Conservation (phyloP, 2,888 invertebrate genomes). For the Lasioglossum villosulum region DNA sequence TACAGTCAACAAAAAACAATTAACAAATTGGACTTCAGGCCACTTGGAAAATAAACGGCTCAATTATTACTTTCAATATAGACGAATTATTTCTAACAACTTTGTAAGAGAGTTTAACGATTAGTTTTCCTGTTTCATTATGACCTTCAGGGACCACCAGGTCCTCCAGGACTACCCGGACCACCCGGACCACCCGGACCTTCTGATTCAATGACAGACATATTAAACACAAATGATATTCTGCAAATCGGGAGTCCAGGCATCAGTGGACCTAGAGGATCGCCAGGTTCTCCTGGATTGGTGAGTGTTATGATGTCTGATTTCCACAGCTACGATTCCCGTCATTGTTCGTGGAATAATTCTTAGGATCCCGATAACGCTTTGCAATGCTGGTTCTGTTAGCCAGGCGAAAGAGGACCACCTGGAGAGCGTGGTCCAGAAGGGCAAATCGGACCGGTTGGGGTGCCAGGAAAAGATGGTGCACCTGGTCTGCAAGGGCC, state of each 20-base stretch:
- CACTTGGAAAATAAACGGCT: too few relatives aligned
- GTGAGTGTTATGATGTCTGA: conserved; percentile 79
- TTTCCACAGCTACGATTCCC: background rate
- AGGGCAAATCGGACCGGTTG: conserved; percentile 87
- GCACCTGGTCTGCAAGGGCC: conserved; percentile 87
- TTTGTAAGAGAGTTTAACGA: background rate
- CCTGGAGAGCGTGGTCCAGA: conserved; percentile 86
- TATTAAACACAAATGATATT: conserved; percentile 71
- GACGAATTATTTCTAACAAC: background rate
- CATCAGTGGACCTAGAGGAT: conserved; percentile 85
- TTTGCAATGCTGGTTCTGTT: background rate
- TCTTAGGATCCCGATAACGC: background rate
- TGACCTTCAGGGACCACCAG: conserved; percentile 75
- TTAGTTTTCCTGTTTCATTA: background rate
- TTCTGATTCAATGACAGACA: conserved; percentile 82
- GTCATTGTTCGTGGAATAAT: background rate
- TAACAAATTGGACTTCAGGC: too few relatives aligned
- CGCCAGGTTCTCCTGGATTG: conserved; percentile 86
- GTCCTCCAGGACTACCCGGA: conserved; percentile 72
- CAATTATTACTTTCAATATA: background rate
- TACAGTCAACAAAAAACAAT: too few relatives aligned
- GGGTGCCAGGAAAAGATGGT: conserved; percentile 87
- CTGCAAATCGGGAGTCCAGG: conserved; percentile 84
- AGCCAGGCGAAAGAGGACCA: conserved; percentile 87
- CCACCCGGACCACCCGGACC: conserved; percentile 66